These are phyloP conservation scores for Arrhopalites spinosus DNA, from an alignment of 2,888 invertebrate species.

Conservation along the genomic window DNA sequence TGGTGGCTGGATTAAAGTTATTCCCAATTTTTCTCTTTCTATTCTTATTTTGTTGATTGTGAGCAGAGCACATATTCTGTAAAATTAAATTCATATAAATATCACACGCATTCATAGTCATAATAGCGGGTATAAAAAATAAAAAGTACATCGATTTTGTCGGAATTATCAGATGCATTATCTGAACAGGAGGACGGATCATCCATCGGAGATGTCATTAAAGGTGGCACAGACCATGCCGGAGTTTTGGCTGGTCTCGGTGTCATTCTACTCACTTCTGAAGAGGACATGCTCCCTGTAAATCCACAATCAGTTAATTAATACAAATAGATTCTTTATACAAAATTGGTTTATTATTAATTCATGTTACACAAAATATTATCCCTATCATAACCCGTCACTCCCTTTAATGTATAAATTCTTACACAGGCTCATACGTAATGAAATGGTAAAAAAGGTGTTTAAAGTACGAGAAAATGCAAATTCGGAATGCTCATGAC, in stretches of 20 bases:
- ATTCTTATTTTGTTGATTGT: constrained; percentile 42
- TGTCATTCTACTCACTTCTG: constrained; percentile 53
- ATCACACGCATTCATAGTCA: too few relatives aligned
- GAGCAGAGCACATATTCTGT: constrained; percentile 39
- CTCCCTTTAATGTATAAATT: too few relatives aligned
- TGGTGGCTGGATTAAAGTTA: constrained; percentile 37
- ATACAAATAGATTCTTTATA: too few relatives aligned
- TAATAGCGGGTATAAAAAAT: too few relatives aligned
- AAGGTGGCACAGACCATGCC: constrained; percentile 63
- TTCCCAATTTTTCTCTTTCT: constrained; percentile 53
- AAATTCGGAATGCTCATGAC: too few relatives aligned
- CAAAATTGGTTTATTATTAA: too few relatives aligned
- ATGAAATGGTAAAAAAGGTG: too few relatives aligned
- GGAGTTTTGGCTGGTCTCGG: constrained; percentile 70
- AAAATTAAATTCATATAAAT: too few relatives aligned
- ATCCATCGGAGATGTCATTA: constrained; percentile 48
- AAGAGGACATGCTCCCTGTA: constrained; percentile 55
- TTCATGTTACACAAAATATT: too few relatives aligned
- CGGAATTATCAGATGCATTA: constrained; percentile 57
- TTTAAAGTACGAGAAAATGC: too few relatives aligned
- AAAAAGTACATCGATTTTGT: constrained; percentile 52
- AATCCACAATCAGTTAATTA: neutral
- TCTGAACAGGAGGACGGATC: constrained; percentile 57
- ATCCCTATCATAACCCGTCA: too few relatives aligned
- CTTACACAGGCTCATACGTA: too few relatives aligned